Percentiles rank a stretch among this genome's conserved stretches.
These are phyloP conservation scores for Urechis unicinctus DNA, from an alignment of 2,888 invertebrate species.

Conservation along the genomic window DNA sequence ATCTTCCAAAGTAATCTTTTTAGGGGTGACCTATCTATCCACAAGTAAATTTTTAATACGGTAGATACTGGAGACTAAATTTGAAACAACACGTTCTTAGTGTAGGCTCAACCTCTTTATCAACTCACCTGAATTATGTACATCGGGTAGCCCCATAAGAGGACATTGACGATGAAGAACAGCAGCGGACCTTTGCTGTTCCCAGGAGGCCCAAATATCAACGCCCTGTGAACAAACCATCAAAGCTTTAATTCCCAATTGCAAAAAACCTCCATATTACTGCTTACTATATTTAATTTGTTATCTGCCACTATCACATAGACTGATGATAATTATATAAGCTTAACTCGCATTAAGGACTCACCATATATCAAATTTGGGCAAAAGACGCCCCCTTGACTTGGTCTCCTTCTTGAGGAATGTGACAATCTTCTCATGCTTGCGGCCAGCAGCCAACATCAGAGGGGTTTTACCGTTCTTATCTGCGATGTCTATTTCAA, in stretches of 20 bases:
- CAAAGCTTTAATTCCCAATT: no score
- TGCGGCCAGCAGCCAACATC: conserved; percentile 80
- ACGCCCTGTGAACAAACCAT: conserved; percentile 60
- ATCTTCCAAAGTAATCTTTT: not conserved
- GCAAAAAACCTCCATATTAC: no score
- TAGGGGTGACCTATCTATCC: no score
- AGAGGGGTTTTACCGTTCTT: conserved; percentile 89
- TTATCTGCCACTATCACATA: no score
- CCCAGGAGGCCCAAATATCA: conserved; percentile 83
- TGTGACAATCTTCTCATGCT: conserved; percentile 77
- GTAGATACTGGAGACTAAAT: no score
- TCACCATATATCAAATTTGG: conserved; percentile 10
- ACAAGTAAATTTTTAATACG: no score
- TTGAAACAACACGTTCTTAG: not conserved
- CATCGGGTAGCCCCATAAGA: conserved; percentile 91
- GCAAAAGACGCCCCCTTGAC: conserved; percentile 56
- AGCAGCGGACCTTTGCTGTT: conserved; percentile 82
- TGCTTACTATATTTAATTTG: no score
- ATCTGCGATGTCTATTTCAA: conserved; percentile 78
- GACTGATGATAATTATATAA: no score
- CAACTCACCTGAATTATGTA: conserved; percentile 69
- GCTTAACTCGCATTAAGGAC: not conserved
- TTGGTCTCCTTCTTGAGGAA: conserved; percentile 76
- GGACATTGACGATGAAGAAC: conserved; percentile 76
- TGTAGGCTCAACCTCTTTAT: not conserved